Percentiles rank a stretch among this genome's conserved stretches.
These are phyloP conservation scores for Corythornis leucogaster DNA, from an alignment of 2,797 vertebrate genomes.

Conservation along the genomic window DNA sequence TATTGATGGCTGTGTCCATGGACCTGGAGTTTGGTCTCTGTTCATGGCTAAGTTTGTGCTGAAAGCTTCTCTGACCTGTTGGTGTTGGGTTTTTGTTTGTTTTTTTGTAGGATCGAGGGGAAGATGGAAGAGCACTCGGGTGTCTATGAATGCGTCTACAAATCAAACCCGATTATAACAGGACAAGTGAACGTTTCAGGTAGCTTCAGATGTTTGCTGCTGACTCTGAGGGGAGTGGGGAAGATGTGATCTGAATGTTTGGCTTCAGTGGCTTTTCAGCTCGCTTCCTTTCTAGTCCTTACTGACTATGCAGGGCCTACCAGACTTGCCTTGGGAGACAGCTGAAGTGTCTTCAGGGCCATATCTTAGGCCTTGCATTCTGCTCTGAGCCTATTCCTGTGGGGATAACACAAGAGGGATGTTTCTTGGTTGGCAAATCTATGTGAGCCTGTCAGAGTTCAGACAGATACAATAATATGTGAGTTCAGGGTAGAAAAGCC, in stretches of 20 bases:
- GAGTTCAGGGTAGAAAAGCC: no score
- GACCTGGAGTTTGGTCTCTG: not conserved
- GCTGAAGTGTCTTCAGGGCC: not conserved
- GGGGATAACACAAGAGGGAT: not conserved
- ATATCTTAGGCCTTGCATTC: not conserved
- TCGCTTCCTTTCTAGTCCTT: not conserved
- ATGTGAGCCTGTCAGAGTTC: not conserved
- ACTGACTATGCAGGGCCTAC: not conserved
- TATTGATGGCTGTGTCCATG: accelerated
- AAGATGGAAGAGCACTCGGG: slow-evolving; percentile 48
- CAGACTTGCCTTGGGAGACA: not conserved
- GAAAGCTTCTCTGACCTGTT: not conserved
- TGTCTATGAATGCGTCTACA: slow-evolving; percentile 10
- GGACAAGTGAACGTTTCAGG: slow-evolving; percentile 29
- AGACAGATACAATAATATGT: no score
- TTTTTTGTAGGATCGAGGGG: not conserved
- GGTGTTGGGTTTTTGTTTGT: not conserved
- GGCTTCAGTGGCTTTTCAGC: not conserved
- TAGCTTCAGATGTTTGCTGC: not conserved
- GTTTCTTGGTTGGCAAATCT: not conserved
- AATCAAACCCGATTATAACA: not conserved
- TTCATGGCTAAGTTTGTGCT: not conserved
- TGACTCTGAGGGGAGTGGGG: not conserved
- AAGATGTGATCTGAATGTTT: not conserved
- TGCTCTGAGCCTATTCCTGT: not conserved